A percentile compares a stretch with the other conserved stretches of the same genome.
Evolutionary conservation across 2,888 invertebrate species (phyloP).

Genomic region (Bedellia somnulentella): DNA sequence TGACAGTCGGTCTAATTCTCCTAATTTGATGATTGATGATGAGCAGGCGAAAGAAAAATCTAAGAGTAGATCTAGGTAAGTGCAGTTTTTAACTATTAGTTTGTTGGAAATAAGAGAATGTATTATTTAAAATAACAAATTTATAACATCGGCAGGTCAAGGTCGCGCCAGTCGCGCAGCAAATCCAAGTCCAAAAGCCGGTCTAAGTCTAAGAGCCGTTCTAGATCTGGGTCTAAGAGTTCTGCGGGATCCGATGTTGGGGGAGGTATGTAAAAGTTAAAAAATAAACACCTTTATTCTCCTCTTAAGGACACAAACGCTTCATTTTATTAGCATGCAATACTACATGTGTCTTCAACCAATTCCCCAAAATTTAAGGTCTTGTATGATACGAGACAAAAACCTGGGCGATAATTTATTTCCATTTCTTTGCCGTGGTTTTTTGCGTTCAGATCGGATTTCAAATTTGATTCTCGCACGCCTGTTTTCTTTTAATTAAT

Average conservation of each 20-base stretch:
- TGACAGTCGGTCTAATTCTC: constrained; percentile 54
- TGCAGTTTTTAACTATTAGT: constrained; percentile 5
- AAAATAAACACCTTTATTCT: constrained; percentile 3
- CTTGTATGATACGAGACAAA: too few species aligned
- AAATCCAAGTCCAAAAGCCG: constrained; percentile 48
- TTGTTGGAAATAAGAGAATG: background rate
- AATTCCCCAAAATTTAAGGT: too few species aligned
- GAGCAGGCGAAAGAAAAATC: constrained; percentile 34
- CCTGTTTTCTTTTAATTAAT: too few species aligned
- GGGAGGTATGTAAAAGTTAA: constrained; percentile 15
- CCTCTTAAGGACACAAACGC: too few species aligned
- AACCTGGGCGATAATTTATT: too few species aligned
- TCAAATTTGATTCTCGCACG: too few species aligned
- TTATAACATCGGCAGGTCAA: constrained; percentile 32
- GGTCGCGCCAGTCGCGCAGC: constrained; percentile 40
- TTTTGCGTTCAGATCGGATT: too few species aligned
- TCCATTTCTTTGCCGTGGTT: too few species aligned
- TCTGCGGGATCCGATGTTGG: constrained; percentile 31
- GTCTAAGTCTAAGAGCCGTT: constrained; percentile 46
- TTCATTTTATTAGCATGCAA: too few species aligned
- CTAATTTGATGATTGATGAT: constrained; percentile 56
- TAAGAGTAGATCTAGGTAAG: constrained; percentile 39
- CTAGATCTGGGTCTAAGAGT: constrained; percentile 42
- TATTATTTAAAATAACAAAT: background rate
- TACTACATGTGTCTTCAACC: too few species aligned